Conservation (phyloP, 2,797 vertebrate species). For the Rhynchotus rufescens region DNA sequence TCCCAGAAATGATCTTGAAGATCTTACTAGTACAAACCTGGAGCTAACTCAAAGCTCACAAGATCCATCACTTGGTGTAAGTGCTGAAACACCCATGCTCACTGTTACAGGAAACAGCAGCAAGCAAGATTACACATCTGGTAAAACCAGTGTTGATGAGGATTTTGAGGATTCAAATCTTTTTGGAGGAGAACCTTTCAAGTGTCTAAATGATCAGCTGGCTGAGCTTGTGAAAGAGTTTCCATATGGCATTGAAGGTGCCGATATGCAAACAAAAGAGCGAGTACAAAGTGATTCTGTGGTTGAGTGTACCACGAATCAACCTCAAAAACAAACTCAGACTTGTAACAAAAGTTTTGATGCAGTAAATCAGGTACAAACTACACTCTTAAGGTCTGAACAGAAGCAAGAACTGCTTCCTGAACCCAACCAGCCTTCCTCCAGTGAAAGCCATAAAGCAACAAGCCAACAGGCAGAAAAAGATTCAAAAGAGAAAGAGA, state of each 20-base stretch:
- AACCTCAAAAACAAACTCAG: neutral
- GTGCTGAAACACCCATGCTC: neutral
- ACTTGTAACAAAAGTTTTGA: neutral
- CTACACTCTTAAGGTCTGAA: slow-evolving; percentile 53
- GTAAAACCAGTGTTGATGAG: neutral
- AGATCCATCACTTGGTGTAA: neutral
- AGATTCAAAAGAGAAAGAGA: neutral
- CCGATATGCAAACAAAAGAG: neutral
- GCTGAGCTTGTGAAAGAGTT: slow-evolving; percentile 80
- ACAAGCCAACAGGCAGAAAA: neutral
- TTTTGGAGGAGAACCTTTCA: neutral
- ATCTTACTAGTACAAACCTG: neutral
- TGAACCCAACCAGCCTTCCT: neutral
- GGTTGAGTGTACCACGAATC: neutral
- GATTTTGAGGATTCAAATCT: neutral
- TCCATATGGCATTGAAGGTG: slow-evolving; percentile 79
- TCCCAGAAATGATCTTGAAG: neutral
- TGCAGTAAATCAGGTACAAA: slow-evolving; percentile 57
- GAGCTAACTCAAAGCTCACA: neutral
- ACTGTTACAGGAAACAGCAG: neutral
- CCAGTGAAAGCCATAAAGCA: neutral
- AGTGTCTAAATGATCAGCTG: slow-evolving; percentile 71
- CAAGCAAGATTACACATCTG: neutral
- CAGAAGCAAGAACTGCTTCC: slow-evolving; percentile 69
- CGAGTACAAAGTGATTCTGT: neutral